phyloP scores from a whole-genome alignment of 1,140 invertebrate genomes.

The Lepidurus packardi region DNA sequence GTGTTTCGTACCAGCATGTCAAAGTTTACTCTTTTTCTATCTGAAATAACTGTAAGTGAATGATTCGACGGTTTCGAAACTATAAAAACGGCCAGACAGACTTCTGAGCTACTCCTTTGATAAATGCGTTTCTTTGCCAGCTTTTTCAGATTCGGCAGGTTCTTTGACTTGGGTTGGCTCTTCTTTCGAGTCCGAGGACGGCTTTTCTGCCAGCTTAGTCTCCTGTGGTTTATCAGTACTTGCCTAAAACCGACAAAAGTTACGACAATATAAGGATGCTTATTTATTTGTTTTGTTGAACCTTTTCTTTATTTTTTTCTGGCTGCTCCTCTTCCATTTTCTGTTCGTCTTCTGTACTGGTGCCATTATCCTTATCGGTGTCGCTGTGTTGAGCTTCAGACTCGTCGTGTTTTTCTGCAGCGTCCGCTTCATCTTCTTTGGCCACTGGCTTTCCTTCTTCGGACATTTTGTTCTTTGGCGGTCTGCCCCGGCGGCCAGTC shows the following conservation, averaged over 20 bases:
- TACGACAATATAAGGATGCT: neutral
- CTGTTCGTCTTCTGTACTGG: constrained; percentile 43
- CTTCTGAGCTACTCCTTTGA: constrained; percentile 3
- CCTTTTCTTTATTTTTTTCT: constrained; percentile 40
- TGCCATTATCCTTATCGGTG: constrained; percentile 45
- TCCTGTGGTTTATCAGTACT: neutral
- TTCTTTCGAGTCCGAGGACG: constrained; percentile 45
- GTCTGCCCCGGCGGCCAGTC: constrained; percentile 39
- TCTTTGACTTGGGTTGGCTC: constrained; percentile 44
- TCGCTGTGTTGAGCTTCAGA: constrained; percentile 39
- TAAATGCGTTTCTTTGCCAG: neutral
- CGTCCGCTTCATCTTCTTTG: constrained; percentile 37
- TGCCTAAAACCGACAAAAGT: neutral
- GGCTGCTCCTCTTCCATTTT: constrained; percentile 47
- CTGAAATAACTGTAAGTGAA: neutral
- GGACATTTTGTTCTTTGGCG: constrained; percentile 39
- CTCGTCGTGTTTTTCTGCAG: constrained; percentile 34
- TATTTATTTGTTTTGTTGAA: neutral
- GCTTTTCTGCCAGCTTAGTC: constrained; percentile 36
- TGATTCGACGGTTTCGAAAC: neutral
- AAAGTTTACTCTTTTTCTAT: neutral
- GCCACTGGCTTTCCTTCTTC: constrained; percentile 35
- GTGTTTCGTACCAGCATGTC: neutral
- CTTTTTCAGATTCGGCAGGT: constrained; percentile 24
- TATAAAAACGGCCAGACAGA: neutral